phyloP scores from a whole-genome alignment of 2,113 vertebrate genomes.

The Coptodon rendalli region DNA sequence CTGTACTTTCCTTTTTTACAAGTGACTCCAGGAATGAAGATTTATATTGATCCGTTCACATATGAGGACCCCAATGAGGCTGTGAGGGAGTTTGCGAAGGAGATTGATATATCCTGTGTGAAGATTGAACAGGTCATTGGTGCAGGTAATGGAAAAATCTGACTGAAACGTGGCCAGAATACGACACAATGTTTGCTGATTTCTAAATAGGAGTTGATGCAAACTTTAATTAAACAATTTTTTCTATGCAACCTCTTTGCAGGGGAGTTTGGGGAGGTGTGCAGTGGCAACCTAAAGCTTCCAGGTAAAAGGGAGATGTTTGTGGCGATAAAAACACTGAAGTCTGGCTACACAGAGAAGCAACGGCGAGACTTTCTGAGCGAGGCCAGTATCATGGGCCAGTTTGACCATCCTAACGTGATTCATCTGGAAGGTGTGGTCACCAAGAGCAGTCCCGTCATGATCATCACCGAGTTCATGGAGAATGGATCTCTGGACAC shows the following conservation, averaged over 20 bases:
- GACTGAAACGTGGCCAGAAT: constrained; percentile 16
- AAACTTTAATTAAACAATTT: background rate
- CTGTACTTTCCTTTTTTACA: constrained; percentile 57
- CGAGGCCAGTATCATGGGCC: constrained; percentile 97
- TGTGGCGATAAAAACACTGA: constrained; percentile 96
- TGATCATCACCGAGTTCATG: constrained; percentile 99
- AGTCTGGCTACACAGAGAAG: constrained; percentile 95
- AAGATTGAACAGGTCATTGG: constrained; percentile 99
- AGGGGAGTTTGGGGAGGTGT: constrained; percentile 98
- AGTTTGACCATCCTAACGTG: constrained; percentile 96
- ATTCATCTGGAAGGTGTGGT: constrained; percentile 96
- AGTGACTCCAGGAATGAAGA: constrained; percentile 99
- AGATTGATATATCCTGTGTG: constrained; percentile 98
- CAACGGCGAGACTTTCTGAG: constrained; percentile 94
- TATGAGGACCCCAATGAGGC: constrained; percentile 98
- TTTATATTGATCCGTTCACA: constrained; percentile 98
- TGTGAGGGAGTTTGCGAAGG: constrained; percentile 96
- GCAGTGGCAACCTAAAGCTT: constrained; percentile 95
- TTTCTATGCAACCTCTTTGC: background rate
- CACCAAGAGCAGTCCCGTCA: constrained; percentile 94
- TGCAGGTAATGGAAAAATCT: constrained; percentile 80
- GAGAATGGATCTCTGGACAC: constrained; percentile 96
- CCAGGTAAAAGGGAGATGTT: constrained; percentile 96
- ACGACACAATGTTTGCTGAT: background rate
- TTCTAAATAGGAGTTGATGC: background rate